A percentile compares a stretch with the other conserved stretches of the same genome.
Conservation (phyloP, 2,888 invertebrate genomes). For the Drosophila monieri region DNA sequence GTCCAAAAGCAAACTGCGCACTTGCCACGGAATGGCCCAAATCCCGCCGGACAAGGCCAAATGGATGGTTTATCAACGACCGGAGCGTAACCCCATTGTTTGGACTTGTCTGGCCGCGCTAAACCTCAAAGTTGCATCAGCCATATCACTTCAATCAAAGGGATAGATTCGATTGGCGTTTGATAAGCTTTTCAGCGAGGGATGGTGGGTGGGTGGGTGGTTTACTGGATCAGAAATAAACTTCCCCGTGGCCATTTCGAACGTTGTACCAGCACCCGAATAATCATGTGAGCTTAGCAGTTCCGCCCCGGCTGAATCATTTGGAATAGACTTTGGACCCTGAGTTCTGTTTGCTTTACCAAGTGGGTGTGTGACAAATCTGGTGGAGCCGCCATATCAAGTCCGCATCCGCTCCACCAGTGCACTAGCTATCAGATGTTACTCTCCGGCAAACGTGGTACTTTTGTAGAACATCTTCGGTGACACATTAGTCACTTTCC, state of each 20-base stretch:
- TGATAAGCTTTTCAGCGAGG: constrained; percentile 23
- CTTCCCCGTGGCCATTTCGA: constrained; percentile 5
- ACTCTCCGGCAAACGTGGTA: constrained; percentile 11
- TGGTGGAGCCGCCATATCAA: constrained; percentile 5
- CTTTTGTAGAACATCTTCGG: constrained; percentile 20
- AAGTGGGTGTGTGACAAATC: constrained; percentile 1
- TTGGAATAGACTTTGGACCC: constrained; percentile 22
- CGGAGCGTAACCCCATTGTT: constrained; percentile 46
- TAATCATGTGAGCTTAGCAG: constrained; percentile 24
- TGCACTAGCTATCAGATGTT: constrained; percentile 9
- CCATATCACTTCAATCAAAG: constrained; percentile 36
- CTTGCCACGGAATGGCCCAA: constrained; percentile 29
- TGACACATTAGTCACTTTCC: constrained; percentile 36
- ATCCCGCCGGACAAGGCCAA: constrained; percentile 47
- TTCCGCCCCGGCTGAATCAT: constrained; percentile 28
- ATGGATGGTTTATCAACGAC: constrained; percentile 20
- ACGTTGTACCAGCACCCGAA: constrained; percentile 26
- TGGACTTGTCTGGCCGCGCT: constrained; percentile 26
- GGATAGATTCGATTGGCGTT: constrained; percentile 20
- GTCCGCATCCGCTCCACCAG: constrained; percentile 10
- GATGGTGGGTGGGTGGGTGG: neutral
- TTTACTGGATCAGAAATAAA: neutral
- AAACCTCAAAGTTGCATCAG: constrained; percentile 65
- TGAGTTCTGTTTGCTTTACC: constrained; percentile 6
- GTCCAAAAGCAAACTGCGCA: constrained; percentile 53